phyloP scores from a whole-genome alignment of 2,797 vertebrate genomes.

The Moxostoma hubbsi region DNA sequence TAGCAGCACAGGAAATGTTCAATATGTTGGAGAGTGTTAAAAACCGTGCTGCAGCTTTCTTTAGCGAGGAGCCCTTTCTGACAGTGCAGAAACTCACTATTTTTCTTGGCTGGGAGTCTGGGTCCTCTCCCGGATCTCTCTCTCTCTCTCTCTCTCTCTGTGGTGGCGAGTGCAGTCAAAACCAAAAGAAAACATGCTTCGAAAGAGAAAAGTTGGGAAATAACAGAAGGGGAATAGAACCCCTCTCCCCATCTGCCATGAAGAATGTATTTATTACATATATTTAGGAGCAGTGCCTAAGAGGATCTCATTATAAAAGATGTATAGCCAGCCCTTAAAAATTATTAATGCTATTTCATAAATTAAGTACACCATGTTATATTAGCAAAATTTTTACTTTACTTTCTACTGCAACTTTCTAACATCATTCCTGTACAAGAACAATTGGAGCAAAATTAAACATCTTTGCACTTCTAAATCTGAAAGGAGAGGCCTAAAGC shows the following conservation, averaged over 20 bases:
- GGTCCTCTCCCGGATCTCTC: conserved; percentile 61
- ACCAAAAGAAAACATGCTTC: conserved; percentile 60
- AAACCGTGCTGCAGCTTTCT: conserved; percentile 58
- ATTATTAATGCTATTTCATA: conserved; percentile 8
- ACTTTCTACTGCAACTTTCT: no score
- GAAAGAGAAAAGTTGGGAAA: conserved; percentile 42
- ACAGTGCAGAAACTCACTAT: conserved; percentile 61
- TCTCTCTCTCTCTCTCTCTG: conserved; percentile 65
- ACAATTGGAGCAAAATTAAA: conserved; percentile 9
- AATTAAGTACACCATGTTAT: not conserved
- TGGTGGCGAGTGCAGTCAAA: conserved; percentile 65
- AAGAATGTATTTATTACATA: conserved; percentile 38
- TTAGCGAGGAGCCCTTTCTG: conserved; percentile 61
- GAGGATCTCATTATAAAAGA: conserved; percentile 37
- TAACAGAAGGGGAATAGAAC: conserved; percentile 13
- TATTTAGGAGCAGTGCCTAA: conserved; percentile 38
- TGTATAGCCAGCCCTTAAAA: conserved; percentile 15
- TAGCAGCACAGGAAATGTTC: conserved; percentile 79
- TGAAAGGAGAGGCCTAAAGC: conserved; percentile 13
- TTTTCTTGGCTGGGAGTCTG: conserved; percentile 71
- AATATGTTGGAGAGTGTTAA: conserved; percentile 72
- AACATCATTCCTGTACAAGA: not conserved
- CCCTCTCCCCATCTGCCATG: conserved; percentile 23
- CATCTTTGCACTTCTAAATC: not conserved
- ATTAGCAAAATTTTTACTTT: not conserved